Base-by-base conservation (phyloP, 2,888 invertebrate genomes). In the Spilosoma lubricipeda region DNA sequence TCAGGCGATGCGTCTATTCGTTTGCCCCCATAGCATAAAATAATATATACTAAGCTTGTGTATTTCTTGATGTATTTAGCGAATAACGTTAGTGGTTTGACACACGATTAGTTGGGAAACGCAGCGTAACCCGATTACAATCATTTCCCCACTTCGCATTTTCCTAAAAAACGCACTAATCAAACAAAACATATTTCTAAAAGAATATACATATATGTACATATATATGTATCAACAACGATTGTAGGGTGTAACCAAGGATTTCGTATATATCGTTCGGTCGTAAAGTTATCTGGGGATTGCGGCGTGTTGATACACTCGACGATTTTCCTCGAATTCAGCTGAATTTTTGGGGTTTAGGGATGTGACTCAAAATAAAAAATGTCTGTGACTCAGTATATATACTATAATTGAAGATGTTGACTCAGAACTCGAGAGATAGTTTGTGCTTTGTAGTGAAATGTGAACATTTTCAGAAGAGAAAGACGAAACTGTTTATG, bases 211-310 rank as follows among this genome's bases (percentile, higher is more conserved):
- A 45, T 15, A 30, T 5, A n/a, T 27, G 27, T 39, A 67, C 42
- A 20, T n/a, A 27, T 48, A 18, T 70, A 70, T 63, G 11, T 59
- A 42, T 20, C 30, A 33, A 8, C 18, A 64, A 36, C 11, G 68
- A 18, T 56, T 59, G 52, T 36, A 64, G 63, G 63, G 33, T 39
- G 75, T 59, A 56, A 59, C 70, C 72, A 75, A 70, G 72, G 70
- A 48, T 59, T 66, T 65, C 56, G 64, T 39, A 71, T 70, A 75
- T 66, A 75, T 72, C 72, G 33, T 30, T 63, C 67, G 72, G n/a
- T 75, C 75, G 75, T 75, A 75, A 75, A 75, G 72, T 75, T 72
- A 72, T 75, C 75, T 75, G 27, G 72, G 75, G 75, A 72, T 72
- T 69, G 65, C 23, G 71, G 59, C 56, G 73, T 56, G 74, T 69